Base-by-base conservation (phyloP, 2,113 vertebrate species). In the Otis tarda region DNA sequence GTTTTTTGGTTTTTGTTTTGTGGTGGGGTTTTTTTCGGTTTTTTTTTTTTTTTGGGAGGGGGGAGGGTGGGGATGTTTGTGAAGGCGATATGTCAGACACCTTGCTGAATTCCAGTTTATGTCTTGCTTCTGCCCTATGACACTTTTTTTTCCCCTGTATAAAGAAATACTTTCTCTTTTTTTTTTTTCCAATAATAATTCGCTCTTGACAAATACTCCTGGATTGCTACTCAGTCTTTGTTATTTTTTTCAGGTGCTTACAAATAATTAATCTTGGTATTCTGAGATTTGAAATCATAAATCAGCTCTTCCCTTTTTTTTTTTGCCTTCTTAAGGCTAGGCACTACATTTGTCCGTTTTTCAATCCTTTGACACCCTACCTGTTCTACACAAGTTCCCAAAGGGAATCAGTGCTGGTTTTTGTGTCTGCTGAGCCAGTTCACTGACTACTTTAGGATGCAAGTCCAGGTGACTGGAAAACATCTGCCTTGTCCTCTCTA, bases 401-500 rank as follows among this genome's bases (percentile, higher is more conserved):
- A 71, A 79, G 30, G 49, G 60, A 71, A 52, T 50, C 49, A 6
- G 11, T 87, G 50, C 53, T 91, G 30, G 4, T 0, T 71, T 75
- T 93, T 79, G 60, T 87, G 73, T 49, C 33, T 91, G 77, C 73
- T 91, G 69, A 81, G 30, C 23, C n/a, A 81, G 23, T 87, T 96
- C 37, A 43, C 21, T 3, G 11, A 92, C 60, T 94, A 33, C 25
- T 94, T 87, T 6, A 77, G 41, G 67, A 80, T 65, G 21, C 7
- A 25, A 25, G 21, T 59, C 68, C 71, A 89, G 57, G 14, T 94
- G 89, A 83, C 64, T 80, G 59, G 45, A 83, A 81, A 86, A 83
- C 86, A 74, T 94, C 57, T 94, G 67, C 61, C 85, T 92, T 86
- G 28, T 70, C 75, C 57, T 94, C 57, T 88, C 43, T 84, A 25